These are phyloP conservation scores for Drosophila pseudoobscura DNA, from an alignment of 1,140 invertebrate species.

Conservation along the genomic window DNA sequence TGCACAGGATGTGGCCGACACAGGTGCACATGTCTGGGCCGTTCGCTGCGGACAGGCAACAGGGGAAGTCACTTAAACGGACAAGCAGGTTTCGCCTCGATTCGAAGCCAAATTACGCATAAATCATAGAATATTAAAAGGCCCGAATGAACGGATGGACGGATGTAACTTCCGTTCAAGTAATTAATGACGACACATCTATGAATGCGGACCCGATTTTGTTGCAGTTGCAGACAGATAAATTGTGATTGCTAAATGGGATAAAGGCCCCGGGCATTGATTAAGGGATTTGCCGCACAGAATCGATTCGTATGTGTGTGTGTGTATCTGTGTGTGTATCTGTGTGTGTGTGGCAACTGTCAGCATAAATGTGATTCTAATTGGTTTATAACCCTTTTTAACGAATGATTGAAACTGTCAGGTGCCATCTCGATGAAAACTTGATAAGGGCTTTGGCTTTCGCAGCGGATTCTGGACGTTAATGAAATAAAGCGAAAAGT, in stretches of 20 bases:
- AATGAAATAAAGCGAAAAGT: too few relatives aligned
- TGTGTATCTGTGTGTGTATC: not conserved
- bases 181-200: constrained; percentile 55
- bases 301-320: constrained; percentile 19
- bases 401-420: constrained; percentile 2
- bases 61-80: constrained; percentile 48
- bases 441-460: not conserved
- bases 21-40: constrained; percentile 67
- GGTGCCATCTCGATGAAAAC: not conserved
- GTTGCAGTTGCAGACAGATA: constrained; percentile 29
- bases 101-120: constrained; percentile 60
- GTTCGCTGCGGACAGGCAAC: constrained; percentile 21
- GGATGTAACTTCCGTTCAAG: constrained; percentile 50
- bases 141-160: constrained; percentile 24
- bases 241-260: constrained; percentile 50
- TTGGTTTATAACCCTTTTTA: constrained; percentile 43
- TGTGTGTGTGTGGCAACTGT: constrained; percentile 36
- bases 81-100: constrained; percentile 28
- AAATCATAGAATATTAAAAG: constrained; percentile 79
- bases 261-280: constrained; percentile 37
- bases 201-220: constrained; percentile 32
- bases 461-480: not conserved
- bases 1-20: constrained; percentile 64
- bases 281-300: constrained; percentile 35
- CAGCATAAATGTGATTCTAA: constrained; percentile 44